Base-by-base conservation (phyloP, 2,113 vertebrate genomes). In the Paradoxurus hermaphroditus region DNA sequence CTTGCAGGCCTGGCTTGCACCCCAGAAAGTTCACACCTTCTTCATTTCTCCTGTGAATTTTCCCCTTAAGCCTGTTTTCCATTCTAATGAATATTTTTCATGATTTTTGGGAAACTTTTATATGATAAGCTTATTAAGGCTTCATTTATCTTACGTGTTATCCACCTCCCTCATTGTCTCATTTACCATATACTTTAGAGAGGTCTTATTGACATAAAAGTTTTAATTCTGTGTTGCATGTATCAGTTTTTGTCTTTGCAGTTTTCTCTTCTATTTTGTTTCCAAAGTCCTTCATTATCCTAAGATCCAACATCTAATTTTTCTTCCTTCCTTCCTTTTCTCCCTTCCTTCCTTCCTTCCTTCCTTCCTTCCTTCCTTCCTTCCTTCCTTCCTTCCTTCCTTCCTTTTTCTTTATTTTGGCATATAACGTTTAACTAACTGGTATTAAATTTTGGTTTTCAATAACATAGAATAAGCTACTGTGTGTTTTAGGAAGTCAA, bases 361-460 rank as follows among this genome's bases (percentile, higher is more conserved):
- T 53, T 18, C 51, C 16, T 18, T 5, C 4, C 16, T 18, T 53
- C 51, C 23, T 21, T 56, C 53, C 21, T 21, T 56, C 53, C 6
- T 6, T 56, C 53, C 19, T 6, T 56, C 53, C 19, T 19, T 56
- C 53, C 14, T 49, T 49, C 49, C 14, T 49, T 49, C 49, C 8
- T 49, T 14, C 49, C 14, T 14, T 49, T 49, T 49, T 49, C 49
- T 49, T 81, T n/a, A n/a, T n/a, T 77, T 31, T 19, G 4, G 65
- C 4, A 68, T 39, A 53, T 6, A 68, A 49, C 16, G 27, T 46
- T 85, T 49, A 86, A 70, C 77, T 5, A 46, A 34, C 4, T 78
- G 16, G 8, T 21, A 56, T 86, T 70, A 82, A 39, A 88, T 95
- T 86, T 94, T 92, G 29, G 18, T 34, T 93, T 94, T 72, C 44